Conservation (phyloP, 2,113 vertebrate genomes). For the Neofelis nebulosa region DNA sequence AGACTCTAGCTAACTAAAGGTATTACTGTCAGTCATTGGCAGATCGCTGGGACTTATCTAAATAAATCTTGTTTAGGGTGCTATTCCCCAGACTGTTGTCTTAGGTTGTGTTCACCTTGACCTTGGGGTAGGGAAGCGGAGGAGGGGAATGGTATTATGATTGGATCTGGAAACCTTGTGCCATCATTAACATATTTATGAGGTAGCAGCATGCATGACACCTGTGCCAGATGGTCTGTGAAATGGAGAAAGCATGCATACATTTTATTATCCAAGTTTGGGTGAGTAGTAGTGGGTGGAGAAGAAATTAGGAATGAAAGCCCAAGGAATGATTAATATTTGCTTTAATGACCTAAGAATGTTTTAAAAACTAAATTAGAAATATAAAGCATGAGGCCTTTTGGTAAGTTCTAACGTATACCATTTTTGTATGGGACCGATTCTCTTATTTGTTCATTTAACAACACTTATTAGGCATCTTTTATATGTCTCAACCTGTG, state of each 20-base stretch:
- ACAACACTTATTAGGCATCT: background rate
- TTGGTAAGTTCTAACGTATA: background rate
- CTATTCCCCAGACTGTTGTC: background rate
- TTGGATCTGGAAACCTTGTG: background rate
- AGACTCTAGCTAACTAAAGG: background rate
- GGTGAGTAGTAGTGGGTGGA: background rate
- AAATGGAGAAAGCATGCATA: constrained; percentile 18
- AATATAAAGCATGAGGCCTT: background rate
- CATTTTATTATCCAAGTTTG: background rate
- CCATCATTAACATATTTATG: background rate
- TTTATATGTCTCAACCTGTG: background rate
- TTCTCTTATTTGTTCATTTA: background rate
- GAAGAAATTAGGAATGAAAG: background rate
- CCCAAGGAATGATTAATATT: background rate
- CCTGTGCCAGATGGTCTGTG: background rate
- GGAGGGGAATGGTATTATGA: background rate
- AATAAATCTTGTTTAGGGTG: background rate
- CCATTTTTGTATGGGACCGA: background rate
- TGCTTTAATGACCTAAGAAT: background rate
- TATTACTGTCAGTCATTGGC: background rate
- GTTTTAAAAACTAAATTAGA: background rate
- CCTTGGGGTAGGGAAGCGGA: background rate
- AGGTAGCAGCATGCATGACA: background rate
- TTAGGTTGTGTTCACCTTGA: background rate
- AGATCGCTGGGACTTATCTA: background rate